Base-by-base conservation (phyloP, 2,888 invertebrate genomes). In the Meandrusa payeni region DNA sequence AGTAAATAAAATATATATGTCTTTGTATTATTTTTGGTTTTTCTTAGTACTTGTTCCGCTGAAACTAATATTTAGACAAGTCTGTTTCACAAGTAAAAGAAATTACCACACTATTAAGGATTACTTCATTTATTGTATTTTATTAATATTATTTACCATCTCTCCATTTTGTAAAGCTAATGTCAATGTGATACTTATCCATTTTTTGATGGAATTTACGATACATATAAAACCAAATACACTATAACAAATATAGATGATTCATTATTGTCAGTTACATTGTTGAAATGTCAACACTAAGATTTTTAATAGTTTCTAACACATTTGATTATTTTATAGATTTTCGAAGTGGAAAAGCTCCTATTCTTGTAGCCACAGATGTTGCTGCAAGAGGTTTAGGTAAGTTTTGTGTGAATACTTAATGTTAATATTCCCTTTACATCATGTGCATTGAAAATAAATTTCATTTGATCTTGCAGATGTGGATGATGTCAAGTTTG, bases 401-500 rank as follows among this genome's bases (percentile, higher is more conserved):
- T 97, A 90, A 83, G 94, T 91, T 63, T 50, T 15, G 10, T 31
- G 5, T 12, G 33, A 12, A 28, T 17, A 7, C 7, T 29, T n/a
- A n/a, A n/a, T 31, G 12, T 2, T 27, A n/a, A n/a, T 17, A 11
- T 4, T 19, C 6, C 6, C 15, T 9, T 10, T 20, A 10, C 33
- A 11, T 23, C 10, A 12, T 37, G 12, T 11, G 23, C 1, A 19
- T 38, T 29, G 6, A 24, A 22, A 15, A 1, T n/a, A 7, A 24
- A 9, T 26, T 26, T 4, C 5, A 2, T 22, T 7, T 22, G n/a
- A n/a, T n/a, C n/a, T 40, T 48, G 22, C 90, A 97, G 97, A 97
- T 92, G 96, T 97, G 61, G 95, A 96, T 77, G 97, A 97, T 83
- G 96, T 97, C 54, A 96, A 96, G 85, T 96, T 95, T 89, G 97